Evolutionary conservation across 2,888 invertebrate species (phyloP), one percentile per base, ranked within the genome.

Genomic region (Keiferia lycopersicella): DNA sequence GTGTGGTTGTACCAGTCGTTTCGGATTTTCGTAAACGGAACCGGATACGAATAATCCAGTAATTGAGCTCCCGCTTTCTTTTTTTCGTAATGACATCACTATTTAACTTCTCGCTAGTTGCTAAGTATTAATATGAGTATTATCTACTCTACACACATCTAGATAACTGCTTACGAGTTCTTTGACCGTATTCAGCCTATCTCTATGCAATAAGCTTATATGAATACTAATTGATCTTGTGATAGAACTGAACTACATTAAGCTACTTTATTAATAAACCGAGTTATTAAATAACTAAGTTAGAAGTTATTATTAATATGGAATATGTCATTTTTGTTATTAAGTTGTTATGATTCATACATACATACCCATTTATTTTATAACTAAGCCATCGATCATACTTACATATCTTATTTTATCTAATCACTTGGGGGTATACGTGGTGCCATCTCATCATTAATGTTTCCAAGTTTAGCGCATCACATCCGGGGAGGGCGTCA

Each of bases 181-280:
- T 38, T 61, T 61, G 61, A 61, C 51, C 61, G 65, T 57, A 66
- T 67, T 45, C 45, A 45, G 45, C 10, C 8, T 12, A 34, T 38
- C 1, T 39, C 18, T 34, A 34, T 30, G 34, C 3, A 34, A 12
- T 39, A 11, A 41, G 41, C 41, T 41, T 41, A 2, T 4, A 30
- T 41, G 41, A 41, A 41, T 41, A 41, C 14, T 14, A 41, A 14
- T 41, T 41, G 12, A 41, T 14, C 41, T 30, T 14, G 14, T 41
- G 14, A 41, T 41, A 41, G 2, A 41, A n/a, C n/a, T n/a, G n/a
- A 41, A 14, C 2, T 41, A 41, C 41, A 14, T 41, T 41, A 41
- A 2, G 11, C 6, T 26, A 26, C 26, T 26, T 26, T 4, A 26
- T n/a, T n/a, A n/a, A n/a, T n/a, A n/a, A n/a, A n/a, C n/a, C 3